A percentile compares a stretch with the other conserved stretches of the same genome.
Evolutionary conservation across 2,113 vertebrate species (phyloP).

Genomic region (Trinectes maculatus): DNA sequence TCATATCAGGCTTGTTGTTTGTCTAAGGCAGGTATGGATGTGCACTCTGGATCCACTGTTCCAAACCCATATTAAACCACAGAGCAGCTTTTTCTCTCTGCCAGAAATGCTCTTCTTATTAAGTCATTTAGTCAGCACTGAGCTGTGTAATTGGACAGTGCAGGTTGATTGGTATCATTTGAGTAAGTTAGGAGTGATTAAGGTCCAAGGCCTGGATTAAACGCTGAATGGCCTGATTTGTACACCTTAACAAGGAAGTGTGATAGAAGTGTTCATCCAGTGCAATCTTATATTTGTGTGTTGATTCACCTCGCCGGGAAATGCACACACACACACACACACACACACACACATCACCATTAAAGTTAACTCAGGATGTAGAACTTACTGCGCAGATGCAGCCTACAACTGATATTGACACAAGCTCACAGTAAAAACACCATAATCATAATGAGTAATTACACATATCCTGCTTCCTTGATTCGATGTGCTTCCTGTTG

Average conservation of each 20-base stretch:
- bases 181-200: conserved; percentile 43
- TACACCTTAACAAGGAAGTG: neutral
- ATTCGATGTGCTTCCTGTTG: conserved; percentile 51
- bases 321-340: neutral
- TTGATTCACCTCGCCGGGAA: neutral
- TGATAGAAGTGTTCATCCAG: neutral
- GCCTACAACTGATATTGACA: conserved; percentile 2
- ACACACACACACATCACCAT: neutral
- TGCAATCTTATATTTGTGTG: neutral
- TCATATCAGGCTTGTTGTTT: too few species aligned
- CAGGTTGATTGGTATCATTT: conserved; percentile 49
- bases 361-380: neutral
- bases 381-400: neutral
- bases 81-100: conserved; percentile 35
- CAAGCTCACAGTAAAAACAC: conserved; percentile 19
- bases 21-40: conserved; percentile 22
- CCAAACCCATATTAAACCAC: conserved; percentile 61
- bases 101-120: conserved; percentile 59
- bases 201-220: conserved; percentile 17
- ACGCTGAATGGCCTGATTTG: conserved; percentile 3
- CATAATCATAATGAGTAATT: conserved; percentile 39
- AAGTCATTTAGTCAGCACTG: conserved; percentile 58
- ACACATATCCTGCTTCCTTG: conserved; percentile 49
- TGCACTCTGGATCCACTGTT: too few species aligned
- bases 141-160: conserved; percentile 60